phyloP scores from a whole-genome alignment of 2,888 invertebrate species.

The Galerucella pusilla region DNA sequence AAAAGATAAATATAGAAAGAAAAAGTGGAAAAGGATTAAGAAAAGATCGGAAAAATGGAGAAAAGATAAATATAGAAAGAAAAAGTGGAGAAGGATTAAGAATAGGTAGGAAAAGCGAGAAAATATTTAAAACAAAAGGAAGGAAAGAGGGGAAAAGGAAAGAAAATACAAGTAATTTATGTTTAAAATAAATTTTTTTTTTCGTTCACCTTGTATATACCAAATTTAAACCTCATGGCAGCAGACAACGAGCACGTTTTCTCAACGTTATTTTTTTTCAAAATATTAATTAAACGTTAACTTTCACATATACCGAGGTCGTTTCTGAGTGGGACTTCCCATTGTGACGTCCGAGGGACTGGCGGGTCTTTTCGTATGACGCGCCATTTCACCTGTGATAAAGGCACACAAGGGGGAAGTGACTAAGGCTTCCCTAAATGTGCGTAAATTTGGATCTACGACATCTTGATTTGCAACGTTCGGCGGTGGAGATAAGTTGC shows the following conservation, averaged over 20 bases:
- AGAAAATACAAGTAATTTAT: too few species aligned
- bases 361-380: constrained; percentile 78
- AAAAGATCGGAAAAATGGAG: too few species aligned
- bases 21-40: too few species aligned
- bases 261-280: constrained; percentile 1
- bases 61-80: too few species aligned
- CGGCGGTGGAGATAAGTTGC: constrained; percentile 67
- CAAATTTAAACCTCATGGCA: not conserved
- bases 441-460: constrained; percentile 73
- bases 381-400: constrained; percentile 78
- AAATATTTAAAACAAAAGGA: too few species aligned
- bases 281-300: not conserved
- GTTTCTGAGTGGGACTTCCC: constrained; percentile 82
- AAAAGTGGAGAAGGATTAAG: too few species aligned
- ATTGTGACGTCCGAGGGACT: constrained; percentile 79
- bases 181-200: too few species aligned
- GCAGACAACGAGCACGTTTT: constrained; percentile 23
- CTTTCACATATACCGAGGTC: constrained; percentile 76
- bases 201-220: too few species aligned
- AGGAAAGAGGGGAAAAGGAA: too few species aligned
- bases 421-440: constrained; percentile 80
- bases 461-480: constrained; percentile 56
- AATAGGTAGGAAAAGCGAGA: too few species aligned
- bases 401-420: constrained; percentile 74
- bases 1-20: too few species aligned